Base-by-base conservation (phyloP, 1,140 invertebrate genomes). In the Drosophila jambulina region DNA sequence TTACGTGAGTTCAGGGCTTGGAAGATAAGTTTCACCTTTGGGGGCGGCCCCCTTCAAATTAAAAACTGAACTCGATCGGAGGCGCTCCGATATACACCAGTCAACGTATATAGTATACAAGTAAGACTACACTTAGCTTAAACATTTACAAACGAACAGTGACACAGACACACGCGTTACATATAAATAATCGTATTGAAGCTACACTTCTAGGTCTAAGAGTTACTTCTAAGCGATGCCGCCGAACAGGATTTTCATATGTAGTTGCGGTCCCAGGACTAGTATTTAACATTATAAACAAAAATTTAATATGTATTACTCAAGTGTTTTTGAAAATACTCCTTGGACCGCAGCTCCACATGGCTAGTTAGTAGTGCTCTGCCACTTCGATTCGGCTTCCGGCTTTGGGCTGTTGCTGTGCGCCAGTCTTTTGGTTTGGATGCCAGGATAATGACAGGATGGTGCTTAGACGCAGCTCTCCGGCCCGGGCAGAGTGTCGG, bases 401-500 rank as follows among this genome's bases (percentile, higher is more conserved):
- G 32, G 65, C 64, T 54, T 78, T 54, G 57, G 46, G 46, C 81
- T 87, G 76, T 56, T 67, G 64, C 76, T 88, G 81, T 88, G 81
- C 85, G 86, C 81, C 85, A 88, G 85, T 88, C 85, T 88, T 88
- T 90, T 82, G 67, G 81, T 82, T 56, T 87, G 67, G 42, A 67
- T 86, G 85, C 81, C 81, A 84, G 72, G 80, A 78, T 76, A 78
- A 65, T 46, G 62, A 74, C 53, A 49, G 62, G 51, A 38, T 63
- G 58, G 38, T 61, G 67, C 61, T 95, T 95, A 96, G 84, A 96
- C 96, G 93, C 96, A 96, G 94, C 95, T 96, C 93, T 96, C 96
- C 49, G 96, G 96, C 67, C 96, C 96, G 42, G 95, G 95, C 93
- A 96, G 95, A 38, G 95, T 95, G 85, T 96, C 96, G 51, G 95